Percentiles rank a stretch among this genome's conserved stretches.
These are phyloP conservation scores for Sebastes taczanowskii DNA, from an alignment of 2,797 vertebrate species.

Conservation along the genomic window DNA sequence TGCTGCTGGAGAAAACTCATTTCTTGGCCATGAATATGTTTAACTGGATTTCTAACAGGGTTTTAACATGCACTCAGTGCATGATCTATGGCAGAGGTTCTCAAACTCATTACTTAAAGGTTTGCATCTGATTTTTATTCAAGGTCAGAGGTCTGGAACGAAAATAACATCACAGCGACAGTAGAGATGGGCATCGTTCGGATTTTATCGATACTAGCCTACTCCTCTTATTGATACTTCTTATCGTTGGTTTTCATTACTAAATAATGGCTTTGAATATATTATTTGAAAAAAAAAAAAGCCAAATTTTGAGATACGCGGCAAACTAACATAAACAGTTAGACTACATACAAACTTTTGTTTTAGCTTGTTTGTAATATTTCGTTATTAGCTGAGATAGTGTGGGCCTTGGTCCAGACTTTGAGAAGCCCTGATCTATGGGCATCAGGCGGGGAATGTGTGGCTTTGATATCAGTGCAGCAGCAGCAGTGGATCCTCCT, in stretches of 20 bases:
- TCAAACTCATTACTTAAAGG: neutral
- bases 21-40: neutral
- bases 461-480: neutral
- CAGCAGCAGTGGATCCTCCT: neutral
- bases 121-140: rapidly evolving
- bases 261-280: neutral
- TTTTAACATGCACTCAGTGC: neutral
- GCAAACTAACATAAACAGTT: too few relatives aligned
- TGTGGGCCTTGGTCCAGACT: neutral
- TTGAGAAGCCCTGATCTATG: neutral
- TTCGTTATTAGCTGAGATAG: neutral
- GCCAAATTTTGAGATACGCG: too few relatives aligned
- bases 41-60: neutral
- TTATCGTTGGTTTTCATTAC: rapidly evolving
- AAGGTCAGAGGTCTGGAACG: neutral
- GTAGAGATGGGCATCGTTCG: rapidly evolving
- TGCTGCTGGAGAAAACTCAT: neutral
- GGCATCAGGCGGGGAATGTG: rapidly evolving
- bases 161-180: neutral
- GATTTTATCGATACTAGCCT: neutral
- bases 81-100: rapidly evolving
- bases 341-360: neutral
- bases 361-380: neutral
- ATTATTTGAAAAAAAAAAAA: neutral
- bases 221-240: rapidly evolving